phyloP scores from a whole-genome alignment of 2,888 invertebrate species.

The Tipula helvola region DNA sequence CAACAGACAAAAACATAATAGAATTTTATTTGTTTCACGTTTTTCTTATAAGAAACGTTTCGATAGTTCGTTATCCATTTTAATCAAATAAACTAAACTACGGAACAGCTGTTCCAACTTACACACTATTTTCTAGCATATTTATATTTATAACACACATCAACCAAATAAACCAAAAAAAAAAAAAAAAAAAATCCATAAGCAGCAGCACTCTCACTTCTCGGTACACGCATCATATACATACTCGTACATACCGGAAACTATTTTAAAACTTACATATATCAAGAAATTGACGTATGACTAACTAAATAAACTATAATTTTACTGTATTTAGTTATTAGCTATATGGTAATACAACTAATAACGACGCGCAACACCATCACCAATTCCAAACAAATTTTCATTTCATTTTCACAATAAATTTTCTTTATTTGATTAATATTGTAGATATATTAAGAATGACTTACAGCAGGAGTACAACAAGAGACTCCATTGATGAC shows the following conservation, averaged over 20 bases:
- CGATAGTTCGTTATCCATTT: neutral
- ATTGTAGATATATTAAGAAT: slow-evolving; percentile 12
- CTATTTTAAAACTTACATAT: neutral
- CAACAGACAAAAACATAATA: neutral
- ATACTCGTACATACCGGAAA: neutral
- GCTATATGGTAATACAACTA: neutral
- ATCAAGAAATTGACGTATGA: neutral
- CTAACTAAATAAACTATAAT: neutral
- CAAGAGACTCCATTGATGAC: slow-evolving; percentile 71
- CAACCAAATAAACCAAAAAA: neutral
- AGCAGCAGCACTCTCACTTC: neutral
- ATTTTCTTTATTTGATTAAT: slow-evolving; percentile 12
- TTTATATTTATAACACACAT: neutral
- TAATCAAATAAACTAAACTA: neutral
- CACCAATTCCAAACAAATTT: slow-evolving; percentile 5
- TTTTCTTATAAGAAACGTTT: neutral
- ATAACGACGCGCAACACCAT: neutral
- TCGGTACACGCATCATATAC: neutral
- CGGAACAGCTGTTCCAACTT: neutral
- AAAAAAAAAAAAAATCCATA: neutral
- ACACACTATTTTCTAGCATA: neutral
- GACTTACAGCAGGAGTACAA: slow-evolving; percentile 68
- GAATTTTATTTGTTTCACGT: neutral
- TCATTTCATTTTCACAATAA: slow-evolving; percentile 6
- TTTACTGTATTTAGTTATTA: neutral